Base-by-base conservation (phyloP, 2,113 vertebrate species). In the Noctilio leporinus region DNA sequence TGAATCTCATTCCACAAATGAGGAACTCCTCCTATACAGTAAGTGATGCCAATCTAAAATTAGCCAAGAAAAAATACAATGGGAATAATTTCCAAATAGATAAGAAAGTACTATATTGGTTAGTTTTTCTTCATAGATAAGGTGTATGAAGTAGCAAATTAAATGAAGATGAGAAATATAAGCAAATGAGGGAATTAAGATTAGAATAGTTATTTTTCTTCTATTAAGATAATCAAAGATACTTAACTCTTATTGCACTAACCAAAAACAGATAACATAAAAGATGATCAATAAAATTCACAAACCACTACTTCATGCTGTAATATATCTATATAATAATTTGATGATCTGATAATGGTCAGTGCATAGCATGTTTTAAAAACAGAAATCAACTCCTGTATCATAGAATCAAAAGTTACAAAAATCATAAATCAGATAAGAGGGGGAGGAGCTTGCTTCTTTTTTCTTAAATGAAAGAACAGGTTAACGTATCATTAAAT, bases 231-330 rank as follows among this genome's bases (percentile, higher is more conserved):
- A 75, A 93, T 87, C 33, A 87, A 87, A 83, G 16, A 67, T 26
- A 86, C 12, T 57, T 67, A 81, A 55, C 26, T 89, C 10, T 75
- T 38, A 88, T 0, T 43, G 43, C 47, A 78, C 28, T 84, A 91
- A 90, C 43, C 73, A 76, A 92, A 96, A 88, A 30, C 45, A 82
- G 10, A 35, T 30, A 86, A 87, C 64, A 40, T 84, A 70, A 94
- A 96, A 40, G 28, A 43, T 33, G 77, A 78, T 57, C 64, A 59
- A 81, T 8, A 76, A 96, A 90, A 96, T 92, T 77, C 47, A 94
- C 26, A 93, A 62, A 77, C 4, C 17, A 47, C 24, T 76, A 49
- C 75, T 51, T 89, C n/a, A 57, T n/a, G 24, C 24, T 91, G 14
- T 55, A 83, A 75, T 84, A 83, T 40, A 40, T 33, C 38, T 55